These are phyloP conservation scores for Archivesica marissinica DNA, from an alignment of 1,140 invertebrate genomes.

Conservation along the genomic window DNA sequence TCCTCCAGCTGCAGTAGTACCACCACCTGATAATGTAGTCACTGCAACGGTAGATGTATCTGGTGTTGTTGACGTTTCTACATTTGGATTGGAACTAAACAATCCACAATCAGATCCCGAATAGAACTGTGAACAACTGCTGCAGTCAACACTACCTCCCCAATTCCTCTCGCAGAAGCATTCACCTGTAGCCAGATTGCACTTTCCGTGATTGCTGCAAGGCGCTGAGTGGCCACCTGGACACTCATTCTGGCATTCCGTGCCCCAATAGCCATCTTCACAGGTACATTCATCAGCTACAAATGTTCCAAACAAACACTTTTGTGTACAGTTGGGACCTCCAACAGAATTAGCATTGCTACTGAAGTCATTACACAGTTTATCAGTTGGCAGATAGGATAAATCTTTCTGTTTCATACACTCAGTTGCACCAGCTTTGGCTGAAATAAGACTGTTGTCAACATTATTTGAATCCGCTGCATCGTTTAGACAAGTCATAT, in stretches of 20 bases:
- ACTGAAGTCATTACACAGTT: constrained; percentile 37
- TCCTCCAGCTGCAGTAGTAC: background rate
- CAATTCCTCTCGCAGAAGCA: constrained; percentile 49
- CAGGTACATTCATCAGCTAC: constrained; percentile 28
- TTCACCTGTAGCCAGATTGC: constrained; percentile 36
- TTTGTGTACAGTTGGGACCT: constrained; percentile 34
- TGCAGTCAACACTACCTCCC: constrained; percentile 29
- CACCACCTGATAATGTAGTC: background rate
- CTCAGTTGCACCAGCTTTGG: constrained; percentile 12
- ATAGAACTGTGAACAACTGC: constrained; percentile 33
- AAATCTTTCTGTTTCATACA: constrained; percentile 37
- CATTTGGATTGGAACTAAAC: constrained; percentile 36
- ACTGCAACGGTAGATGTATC: background rate
- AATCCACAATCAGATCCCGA: constrained; percentile 38
- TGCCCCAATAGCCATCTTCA: constrained; percentile 36
- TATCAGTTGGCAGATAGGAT: background rate
- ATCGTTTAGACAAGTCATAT: constrained; percentile 53
- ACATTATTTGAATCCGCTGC: background rate
- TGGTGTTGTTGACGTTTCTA: constrained; percentile 4
- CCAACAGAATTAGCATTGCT: background rate
- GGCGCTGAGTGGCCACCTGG: constrained; percentile 38
- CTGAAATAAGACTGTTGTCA: constrained; percentile 15
- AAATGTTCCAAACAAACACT: constrained; percentile 46
- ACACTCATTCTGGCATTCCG: constrained; percentile 40
- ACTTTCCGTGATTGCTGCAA: constrained; percentile 54